Evolutionary conservation across 2,888 invertebrate genomes (phyloP).

Genomic region (Coleophora deauratella): DNA sequence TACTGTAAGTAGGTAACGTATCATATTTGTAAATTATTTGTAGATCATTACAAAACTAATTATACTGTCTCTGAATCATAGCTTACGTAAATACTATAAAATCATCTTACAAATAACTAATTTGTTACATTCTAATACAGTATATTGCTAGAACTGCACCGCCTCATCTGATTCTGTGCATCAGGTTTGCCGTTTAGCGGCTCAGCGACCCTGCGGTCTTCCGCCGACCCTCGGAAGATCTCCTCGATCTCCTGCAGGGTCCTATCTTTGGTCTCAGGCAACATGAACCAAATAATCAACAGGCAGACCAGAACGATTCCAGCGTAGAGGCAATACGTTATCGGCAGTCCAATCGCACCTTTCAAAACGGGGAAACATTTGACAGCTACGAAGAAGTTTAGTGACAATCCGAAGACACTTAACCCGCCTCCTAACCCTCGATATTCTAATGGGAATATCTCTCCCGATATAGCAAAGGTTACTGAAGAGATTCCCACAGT

Average conservation of each 20-base stretch:
- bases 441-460: conserved; percentile 77
- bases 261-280: conserved; percentile 80
- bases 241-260: conserved; percentile 80
- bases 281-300: conserved; percentile 65
- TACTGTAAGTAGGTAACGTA: too few species aligned
- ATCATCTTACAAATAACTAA: conserved; percentile 1
- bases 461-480: conserved; percentile 82
- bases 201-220: conserved; percentile 27
- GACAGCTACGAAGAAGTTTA: conserved; percentile 78
- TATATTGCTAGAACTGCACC: conserved; percentile 50
- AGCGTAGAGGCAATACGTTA: conserved; percentile 77
- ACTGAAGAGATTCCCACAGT: conserved; percentile 77
- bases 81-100: too few species aligned
- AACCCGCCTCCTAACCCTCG: conserved; percentile 79
- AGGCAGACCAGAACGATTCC: conserved; percentile 68
- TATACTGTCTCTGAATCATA: too few species aligned
- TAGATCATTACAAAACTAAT: too few species aligned
- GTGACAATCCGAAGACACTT: conserved; percentile 74
- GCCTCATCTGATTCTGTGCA: conserved; percentile 27
- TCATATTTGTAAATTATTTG: too few species aligned
- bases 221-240: conserved; percentile 46
- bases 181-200: conserved; percentile 37
- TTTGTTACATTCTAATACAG: conserved; percentile 32
- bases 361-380: conserved; percentile 78
- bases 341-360: conserved; percentile 59